phyloP scores from a whole-genome alignment of 23 tunicate species.

The Phallusia fumigata region DNA sequence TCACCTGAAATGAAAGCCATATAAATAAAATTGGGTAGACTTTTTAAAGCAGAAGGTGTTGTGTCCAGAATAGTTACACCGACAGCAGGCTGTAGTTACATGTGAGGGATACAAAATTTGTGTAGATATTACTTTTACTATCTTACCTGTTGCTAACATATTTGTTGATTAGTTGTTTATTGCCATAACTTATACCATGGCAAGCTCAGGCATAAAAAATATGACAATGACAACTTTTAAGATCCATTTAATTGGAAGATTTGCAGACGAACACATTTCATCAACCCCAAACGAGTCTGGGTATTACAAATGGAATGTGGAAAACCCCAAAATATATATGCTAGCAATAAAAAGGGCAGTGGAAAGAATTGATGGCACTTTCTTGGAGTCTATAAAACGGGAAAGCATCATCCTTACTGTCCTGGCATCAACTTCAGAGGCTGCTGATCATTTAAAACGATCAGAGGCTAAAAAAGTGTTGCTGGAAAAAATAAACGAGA shows the following conservation, averaged over 20 bases:
- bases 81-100: too few species aligned
- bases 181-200: too few species aligned
- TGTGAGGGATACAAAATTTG: too few species aligned
- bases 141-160: too few species aligned
- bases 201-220: too few species aligned
- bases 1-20: too few species aligned
- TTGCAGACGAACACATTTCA: background rate
- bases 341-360: background rate
- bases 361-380: background rate
- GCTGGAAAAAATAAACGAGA: background rate
- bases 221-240: too few species aligned
- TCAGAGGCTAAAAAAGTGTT: background rate
- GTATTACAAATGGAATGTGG: background rate
- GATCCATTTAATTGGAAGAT: background rate
- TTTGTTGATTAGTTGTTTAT: too few species aligned
- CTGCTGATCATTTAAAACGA: background rate
- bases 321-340: background rate
- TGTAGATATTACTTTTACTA: too few species aligned
- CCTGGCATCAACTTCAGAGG: background rate
- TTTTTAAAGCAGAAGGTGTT: too few species aligned
- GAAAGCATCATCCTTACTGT: background rate
- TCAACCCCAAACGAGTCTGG: background rate
- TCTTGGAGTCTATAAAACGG: background rate
- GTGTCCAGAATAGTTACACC: too few species aligned
- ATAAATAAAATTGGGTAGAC: too few species aligned